These are phyloP conservation scores for Piprites chloris DNA, from an alignment of 2,113 vertebrate species.

Conservation along the genomic window DNA sequence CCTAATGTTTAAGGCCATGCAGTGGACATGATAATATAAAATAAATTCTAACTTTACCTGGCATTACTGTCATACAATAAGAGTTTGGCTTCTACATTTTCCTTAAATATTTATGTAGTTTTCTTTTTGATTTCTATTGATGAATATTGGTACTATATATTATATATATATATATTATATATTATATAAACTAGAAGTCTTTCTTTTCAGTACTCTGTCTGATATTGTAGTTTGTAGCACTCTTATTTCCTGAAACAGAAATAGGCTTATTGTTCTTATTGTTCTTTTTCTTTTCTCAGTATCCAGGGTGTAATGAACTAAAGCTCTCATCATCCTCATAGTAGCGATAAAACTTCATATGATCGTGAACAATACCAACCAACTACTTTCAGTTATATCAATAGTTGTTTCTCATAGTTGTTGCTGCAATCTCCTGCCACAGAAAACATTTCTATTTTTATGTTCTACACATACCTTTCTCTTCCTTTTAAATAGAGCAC, in stretches of 20 bases:
- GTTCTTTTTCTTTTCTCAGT: not conserved
- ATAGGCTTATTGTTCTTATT: fast-evolving
- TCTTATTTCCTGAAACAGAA: not conserved
- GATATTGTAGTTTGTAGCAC: not conserved
- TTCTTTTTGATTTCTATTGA: not conserved
- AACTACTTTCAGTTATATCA: not conserved
- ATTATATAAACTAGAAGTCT: not conserved
- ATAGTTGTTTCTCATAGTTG: not conserved
- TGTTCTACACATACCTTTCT: not conserved
- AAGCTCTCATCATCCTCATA: not conserved
- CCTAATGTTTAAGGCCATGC: not conserved
- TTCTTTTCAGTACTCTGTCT: not conserved
- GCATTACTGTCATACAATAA: not conserved
- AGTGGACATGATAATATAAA: not conserved
- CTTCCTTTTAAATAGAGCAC: not conserved
- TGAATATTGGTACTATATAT: fast-evolving
- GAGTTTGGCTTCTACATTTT: not conserved
- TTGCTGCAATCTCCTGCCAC: not conserved
- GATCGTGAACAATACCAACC: not conserved
- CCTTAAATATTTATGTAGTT: not conserved
- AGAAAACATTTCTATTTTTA: slow-evolving; percentile 9
- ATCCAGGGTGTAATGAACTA: not conserved
- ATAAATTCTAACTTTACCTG: not conserved
- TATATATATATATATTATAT: no score
- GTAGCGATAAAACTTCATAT: not conserved